phyloP scores from a whole-genome alignment of 2,888 invertebrate species.

The Epinotia bilunana region DNA sequence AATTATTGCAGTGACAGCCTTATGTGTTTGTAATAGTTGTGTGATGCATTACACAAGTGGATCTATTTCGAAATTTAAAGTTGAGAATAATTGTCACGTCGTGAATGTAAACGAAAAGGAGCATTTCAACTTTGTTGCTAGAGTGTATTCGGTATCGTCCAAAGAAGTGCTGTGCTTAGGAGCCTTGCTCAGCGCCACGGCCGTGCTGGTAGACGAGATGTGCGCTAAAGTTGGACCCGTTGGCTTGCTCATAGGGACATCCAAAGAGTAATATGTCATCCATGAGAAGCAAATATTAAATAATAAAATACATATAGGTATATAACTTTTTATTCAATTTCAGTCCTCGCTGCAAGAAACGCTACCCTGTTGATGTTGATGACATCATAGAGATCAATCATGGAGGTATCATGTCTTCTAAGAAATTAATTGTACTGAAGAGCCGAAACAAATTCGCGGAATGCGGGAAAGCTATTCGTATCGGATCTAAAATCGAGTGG shows the following conservation, averaged over 20 bases:
- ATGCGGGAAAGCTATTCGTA: slow-evolving; percentile 60
- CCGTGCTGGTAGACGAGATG: slow-evolving; percentile 66
- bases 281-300: not conserved
- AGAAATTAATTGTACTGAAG: slow-evolving; percentile 65
- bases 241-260: slow-evolving; percentile 64
- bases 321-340: slow-evolving; percentile 45
- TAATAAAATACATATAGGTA: not conserved
- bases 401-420: slow-evolving; percentile 59
- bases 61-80: slow-evolving; percentile 43
- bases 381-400: slow-evolving; percentile 62
- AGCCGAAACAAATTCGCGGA: slow-evolving; percentile 62
- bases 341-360: slow-evolving; percentile 74
- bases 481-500: slow-evolving; percentile 57
- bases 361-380: slow-evolving; percentile 64
- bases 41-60: slow-evolving; percentile 61
- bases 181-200: slow-evolving; percentile 64
- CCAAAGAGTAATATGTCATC: slow-evolving; percentile 59
- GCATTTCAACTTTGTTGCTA: slow-evolving; percentile 65
- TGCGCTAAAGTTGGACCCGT: slow-evolving; percentile 70
- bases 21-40: slow-evolving; percentile 64
- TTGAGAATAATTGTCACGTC: slow-evolving; percentile 63
- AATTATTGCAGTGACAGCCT: slow-evolving; percentile 65
- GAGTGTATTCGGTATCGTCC: slow-evolving; percentile 66
- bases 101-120: slow-evolving; percentile 58
- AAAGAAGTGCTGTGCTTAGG: slow-evolving; percentile 71